A percentile compares a stretch with the other conserved stretches of the same genome.
Conservation (phyloP, 2,797 vertebrate species). For the Coregonus sp. region DNA sequence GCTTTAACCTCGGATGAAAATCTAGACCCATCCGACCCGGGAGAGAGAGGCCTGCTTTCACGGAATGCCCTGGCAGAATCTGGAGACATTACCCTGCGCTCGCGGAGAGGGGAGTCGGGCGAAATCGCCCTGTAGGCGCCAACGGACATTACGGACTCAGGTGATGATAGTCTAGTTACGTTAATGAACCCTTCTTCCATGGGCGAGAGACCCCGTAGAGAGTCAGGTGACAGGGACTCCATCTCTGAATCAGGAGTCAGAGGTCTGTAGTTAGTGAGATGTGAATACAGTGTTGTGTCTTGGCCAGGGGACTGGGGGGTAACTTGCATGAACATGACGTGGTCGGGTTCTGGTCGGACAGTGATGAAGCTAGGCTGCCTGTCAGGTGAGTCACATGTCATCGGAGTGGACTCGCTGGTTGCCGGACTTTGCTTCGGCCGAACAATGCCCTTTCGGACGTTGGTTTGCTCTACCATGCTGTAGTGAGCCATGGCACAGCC, state of each 20-base stretch:
- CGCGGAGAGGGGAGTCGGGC: slow-evolving; percentile 51
- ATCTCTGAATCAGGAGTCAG: slow-evolving; percentile 39
- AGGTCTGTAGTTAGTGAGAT: slow-evolving; percentile 20
- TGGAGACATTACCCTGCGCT: slow-evolving; percentile 20
- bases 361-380: slow-evolving; percentile 9
- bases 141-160: slow-evolving; percentile 66
- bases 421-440: slow-evolving; percentile 4
- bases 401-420: slow-evolving; percentile 9
- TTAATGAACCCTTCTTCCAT: slow-evolving; percentile 35
- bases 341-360: slow-evolving; percentile 30
- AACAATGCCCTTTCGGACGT: slow-evolving; percentile 16
- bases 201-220: slow-evolving; percentile 29
- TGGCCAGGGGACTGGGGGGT: slow-evolving; percentile 20
- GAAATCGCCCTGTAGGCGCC: slow-evolving; percentile 62
- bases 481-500: slow-evolving; percentile 22
- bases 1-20: slow-evolving; percentile 24
- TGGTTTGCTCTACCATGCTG: slow-evolving; percentile 36
- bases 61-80: slow-evolving; percentile 34
- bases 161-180: slow-evolving; percentile 49
- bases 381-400: slow-evolving; percentile 63
- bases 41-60: slow-evolving; percentile 24
- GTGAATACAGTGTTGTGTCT: slow-evolving; percentile 16
- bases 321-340: slow-evolving; percentile 23
- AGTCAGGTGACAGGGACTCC: slow-evolving; percentile 28
- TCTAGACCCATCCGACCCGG: slow-evolving; percentile 25